phyloP scores from a whole-genome alignment of 2,888 invertebrate genomes.

The Geophilus truncorum region DNA sequence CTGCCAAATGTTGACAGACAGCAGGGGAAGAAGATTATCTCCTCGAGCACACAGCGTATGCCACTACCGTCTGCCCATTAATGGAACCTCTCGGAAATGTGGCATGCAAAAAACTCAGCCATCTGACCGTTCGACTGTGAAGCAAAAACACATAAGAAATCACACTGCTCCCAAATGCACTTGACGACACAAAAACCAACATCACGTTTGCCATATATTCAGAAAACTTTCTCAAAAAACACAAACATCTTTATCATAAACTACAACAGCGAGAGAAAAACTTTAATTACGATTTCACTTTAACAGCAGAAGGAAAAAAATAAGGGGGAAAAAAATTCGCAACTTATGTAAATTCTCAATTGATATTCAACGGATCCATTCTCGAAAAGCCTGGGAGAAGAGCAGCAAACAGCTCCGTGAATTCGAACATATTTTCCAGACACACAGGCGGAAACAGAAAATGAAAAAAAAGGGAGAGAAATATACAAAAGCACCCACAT shows the following conservation, averaged over 20 bases:
- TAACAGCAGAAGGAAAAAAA: not conserved
- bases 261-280: not conserved
- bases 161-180: not conserved
- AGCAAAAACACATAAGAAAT: constrained; percentile 19
- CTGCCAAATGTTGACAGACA: constrained; percentile 20
- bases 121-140: constrained; percentile 14
- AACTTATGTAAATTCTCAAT: not conserved
- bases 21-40: constrained; percentile 1
- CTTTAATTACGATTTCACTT: not conserved
- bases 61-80: constrained; percentile 10
- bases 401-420: not conserved
- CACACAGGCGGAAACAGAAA: not conserved
- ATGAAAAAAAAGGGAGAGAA: not conserved
- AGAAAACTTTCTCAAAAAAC: not conserved
- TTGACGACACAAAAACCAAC: not conserved
- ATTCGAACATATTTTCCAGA: not conserved
- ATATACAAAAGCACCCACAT: not conserved
- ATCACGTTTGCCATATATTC: not conserved
- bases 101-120: constrained; percentile 13
- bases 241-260: not conserved
- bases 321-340: not conserved
- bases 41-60: constrained; percentile 4
- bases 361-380: not conserved
- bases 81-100: constrained; percentile 15
- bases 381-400: not conserved